phyloP scores from a whole-genome alignment of 2,113 vertebrate species.

The Loxodonta africana region DNA sequence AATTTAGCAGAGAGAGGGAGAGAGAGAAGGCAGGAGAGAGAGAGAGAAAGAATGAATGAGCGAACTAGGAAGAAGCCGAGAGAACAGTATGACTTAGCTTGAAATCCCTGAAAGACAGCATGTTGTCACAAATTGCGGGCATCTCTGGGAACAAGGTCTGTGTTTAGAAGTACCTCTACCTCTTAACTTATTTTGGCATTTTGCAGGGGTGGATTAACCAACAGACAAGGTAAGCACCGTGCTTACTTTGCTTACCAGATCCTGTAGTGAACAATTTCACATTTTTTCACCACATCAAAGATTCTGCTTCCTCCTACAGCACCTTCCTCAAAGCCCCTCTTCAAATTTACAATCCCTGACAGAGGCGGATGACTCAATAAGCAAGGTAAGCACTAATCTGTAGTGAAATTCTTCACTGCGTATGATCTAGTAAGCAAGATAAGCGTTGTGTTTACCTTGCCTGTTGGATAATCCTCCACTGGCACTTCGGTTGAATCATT shows the following conservation, averaged over 20 bases:
- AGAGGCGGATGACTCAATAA: no score
- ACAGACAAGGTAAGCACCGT: no score
- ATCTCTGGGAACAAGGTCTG: background rate
- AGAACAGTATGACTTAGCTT: background rate
- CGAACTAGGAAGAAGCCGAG: background rate
- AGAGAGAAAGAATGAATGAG: background rate
- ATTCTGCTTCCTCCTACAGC: no score
- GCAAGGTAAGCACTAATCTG: no score
- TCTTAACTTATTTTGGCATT: background rate
- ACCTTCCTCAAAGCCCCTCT: no score
- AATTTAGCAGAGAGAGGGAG: background rate
- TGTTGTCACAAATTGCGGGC: background rate
- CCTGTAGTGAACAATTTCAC: no score
- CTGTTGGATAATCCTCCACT: background rate
- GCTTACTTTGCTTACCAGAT: no score
- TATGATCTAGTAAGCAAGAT: no score
- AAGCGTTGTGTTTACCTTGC: no score
- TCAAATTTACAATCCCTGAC: no score
- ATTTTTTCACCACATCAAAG: no score
- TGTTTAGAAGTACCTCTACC: background rate
- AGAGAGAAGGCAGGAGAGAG: background rate
- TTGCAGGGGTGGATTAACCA: background rate
- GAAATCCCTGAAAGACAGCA: background rate
- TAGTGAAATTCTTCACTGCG: no score
- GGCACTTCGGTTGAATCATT: background rate